A percentile compares a stretch with the other conserved stretches of the same genome.
phyloP scores from a whole-genome alignment of 2,888 invertebrate genomes.

The Ligdia adustata region DNA sequence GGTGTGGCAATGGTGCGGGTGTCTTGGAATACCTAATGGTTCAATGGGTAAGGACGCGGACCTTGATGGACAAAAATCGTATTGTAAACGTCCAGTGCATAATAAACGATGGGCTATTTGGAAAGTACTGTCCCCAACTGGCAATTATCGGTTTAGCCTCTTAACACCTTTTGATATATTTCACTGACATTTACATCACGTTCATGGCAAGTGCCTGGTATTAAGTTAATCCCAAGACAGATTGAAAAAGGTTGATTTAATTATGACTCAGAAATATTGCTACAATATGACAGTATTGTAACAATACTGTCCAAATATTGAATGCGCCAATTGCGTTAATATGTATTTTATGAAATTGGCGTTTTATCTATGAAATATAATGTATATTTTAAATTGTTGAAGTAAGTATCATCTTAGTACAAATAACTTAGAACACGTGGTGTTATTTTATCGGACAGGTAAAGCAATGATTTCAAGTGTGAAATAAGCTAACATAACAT shows the following conservation, averaged over 20 bases:
- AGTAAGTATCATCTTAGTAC: no score
- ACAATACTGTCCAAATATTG: no score
- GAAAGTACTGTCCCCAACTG: slow-evolving; percentile 61
- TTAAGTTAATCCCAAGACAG: slow-evolving; percentile 7
- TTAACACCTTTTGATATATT: slow-evolving; percentile 39
- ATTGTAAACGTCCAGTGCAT: slow-evolving; percentile 77
- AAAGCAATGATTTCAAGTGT: not conserved
- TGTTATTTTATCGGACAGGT: not conserved
- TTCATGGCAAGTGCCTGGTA: not conserved
- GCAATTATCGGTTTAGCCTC: slow-evolving; percentile 51
- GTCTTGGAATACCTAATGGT: slow-evolving; percentile 80
- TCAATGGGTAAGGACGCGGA: slow-evolving; percentile 76
- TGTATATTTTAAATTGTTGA: no score
- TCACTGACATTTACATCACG: slow-evolving; percentile 18
- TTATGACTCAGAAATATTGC: no score
- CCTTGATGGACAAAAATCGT: slow-evolving; percentile 81
- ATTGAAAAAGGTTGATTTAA: no score
- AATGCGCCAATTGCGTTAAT: no score
- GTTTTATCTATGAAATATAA: no score
- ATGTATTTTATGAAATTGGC: no score
- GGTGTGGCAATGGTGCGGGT: slow-evolving; percentile 74
- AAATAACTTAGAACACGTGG: not conserved
- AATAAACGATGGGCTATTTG: slow-evolving; percentile 69
- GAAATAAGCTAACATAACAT: not conserved
- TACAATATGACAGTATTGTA: no score